Evolutionary conservation across 1,140 invertebrate species (phyloP).

Genomic region (Ctenoplectra terminalis): DNA sequence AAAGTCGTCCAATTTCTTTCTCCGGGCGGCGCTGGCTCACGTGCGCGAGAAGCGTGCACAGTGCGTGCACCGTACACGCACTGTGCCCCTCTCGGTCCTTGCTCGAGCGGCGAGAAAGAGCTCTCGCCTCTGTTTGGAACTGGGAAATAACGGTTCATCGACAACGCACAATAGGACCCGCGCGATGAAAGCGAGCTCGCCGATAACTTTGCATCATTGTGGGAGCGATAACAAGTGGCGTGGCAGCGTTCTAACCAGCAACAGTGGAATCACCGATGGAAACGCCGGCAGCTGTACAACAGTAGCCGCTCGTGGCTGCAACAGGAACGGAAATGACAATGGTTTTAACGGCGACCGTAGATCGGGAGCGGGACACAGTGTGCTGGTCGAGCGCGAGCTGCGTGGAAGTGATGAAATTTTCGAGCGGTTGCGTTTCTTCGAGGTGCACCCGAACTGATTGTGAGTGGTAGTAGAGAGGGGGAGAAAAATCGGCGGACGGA

Average conservation of each 20-base stretch:
- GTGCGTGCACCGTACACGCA: conserved; percentile 48
- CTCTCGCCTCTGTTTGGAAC: not conserved
- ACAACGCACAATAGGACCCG: not conserved
- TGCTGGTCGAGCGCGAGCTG: conserved; percentile 31
- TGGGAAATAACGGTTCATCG: conserved; percentile 22
- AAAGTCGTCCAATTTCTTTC: conserved; percentile 38
- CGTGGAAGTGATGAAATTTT: conserved; percentile 56
- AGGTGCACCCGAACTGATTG: conserved; percentile 47
- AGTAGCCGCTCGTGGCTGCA: not conserved
- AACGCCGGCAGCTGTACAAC: not conserved
- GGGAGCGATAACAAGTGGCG: conserved; percentile 51
- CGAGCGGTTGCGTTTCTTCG: conserved; percentile 19
- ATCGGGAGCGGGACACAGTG: conserved; percentile 56
- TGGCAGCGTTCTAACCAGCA: not conserved
- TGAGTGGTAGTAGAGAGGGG: conserved; percentile 38
- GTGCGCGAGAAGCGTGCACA: conserved; percentile 45
- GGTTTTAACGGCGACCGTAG: conserved; percentile 50
- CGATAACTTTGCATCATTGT: conserved; percentile 23
- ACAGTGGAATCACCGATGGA: not conserved
- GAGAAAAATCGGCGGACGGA: conserved; percentile 33
- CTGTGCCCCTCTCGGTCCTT: conserved; percentile 27
- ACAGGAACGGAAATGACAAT: conserved; percentile 45
- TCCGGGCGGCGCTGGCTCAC: conserved; percentile 26
- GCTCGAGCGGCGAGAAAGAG: not conserved
- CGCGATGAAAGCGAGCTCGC: conserved; percentile 48